Percentiles rank a stretch among this genome's conserved stretches.
phyloP scores from a whole-genome alignment of 2,888 invertebrate genomes.

The Teleiodes luculella region DNA sequence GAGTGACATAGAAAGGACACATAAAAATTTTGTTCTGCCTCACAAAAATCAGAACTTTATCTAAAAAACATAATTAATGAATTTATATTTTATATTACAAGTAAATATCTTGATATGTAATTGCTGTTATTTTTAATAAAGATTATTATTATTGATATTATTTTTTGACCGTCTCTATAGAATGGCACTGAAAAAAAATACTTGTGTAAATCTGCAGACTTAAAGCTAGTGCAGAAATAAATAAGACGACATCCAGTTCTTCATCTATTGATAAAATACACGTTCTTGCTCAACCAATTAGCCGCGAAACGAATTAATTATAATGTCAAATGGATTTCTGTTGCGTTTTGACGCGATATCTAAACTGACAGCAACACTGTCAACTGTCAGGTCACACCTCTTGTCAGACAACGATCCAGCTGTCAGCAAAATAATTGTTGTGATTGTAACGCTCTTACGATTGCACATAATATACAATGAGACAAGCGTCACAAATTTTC shows the following conservation, averaged over 20 bases:
- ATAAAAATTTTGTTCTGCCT: too few relatives aligned
- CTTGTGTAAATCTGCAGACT: too few relatives aligned
- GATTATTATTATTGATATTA: too few relatives aligned
- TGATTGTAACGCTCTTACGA: slow-evolving; percentile 11
- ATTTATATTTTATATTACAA: too few relatives aligned
- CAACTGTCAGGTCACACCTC: slow-evolving; percentile 31
- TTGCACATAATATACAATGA: background rate
- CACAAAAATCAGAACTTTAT: too few relatives aligned
- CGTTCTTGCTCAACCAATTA: slow-evolving; percentile 37
- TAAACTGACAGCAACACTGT: slow-evolving; percentile 33
- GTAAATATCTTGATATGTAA: too few relatives aligned
- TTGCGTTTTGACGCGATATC: slow-evolving; percentile 21
- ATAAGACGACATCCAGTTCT: slow-evolving; percentile 15
- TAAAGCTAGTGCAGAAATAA: background rate
- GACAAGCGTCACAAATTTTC: background rate
- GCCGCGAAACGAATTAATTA: slow-evolving; percentile 35
- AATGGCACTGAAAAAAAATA: too few relatives aligned
- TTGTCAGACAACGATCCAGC: slow-evolving; percentile 21
- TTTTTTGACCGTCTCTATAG: too few relatives aligned
- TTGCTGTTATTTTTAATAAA: too few relatives aligned
- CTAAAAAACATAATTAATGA: too few relatives aligned
- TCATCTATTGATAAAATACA: slow-evolving; percentile 21
- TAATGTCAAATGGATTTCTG: slow-evolving; percentile 39
- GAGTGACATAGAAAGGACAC: too few relatives aligned
- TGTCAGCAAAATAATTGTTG: background rate